Conservation (phyloP, 2,113 vertebrate species). For the Pseudorectes ferrugineus region DNA sequence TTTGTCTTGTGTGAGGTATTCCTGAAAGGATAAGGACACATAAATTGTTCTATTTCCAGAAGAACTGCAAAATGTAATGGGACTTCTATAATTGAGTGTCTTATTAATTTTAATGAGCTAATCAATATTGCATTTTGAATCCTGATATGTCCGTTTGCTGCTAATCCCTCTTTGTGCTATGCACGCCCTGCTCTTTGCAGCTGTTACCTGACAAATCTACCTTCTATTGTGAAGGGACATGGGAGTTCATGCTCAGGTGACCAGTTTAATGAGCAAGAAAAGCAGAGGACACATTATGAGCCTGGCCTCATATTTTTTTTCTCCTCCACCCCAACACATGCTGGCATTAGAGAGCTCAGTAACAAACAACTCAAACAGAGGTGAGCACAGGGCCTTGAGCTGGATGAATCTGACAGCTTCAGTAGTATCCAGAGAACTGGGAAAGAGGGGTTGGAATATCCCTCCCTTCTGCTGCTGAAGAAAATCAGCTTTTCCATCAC, state of each 20-base stretch:
- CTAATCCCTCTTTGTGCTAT: not conserved
- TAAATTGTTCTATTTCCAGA: not conserved
- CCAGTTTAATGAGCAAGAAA: not conserved
- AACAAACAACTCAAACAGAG: not conserved
- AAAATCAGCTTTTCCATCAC: not conserved
- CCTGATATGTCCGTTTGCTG: not conserved
- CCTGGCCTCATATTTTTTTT: not conserved
- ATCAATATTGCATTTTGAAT: slow-evolving; percentile 39
- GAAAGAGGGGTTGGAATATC: not conserved
- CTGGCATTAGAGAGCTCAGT: not conserved
- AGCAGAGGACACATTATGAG: not conserved
- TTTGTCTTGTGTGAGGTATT: not conserved
- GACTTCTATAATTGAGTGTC: not conserved
- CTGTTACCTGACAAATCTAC: not conserved
- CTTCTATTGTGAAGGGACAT: not conserved
- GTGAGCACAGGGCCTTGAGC: not conserved
- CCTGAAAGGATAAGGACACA: not conserved
- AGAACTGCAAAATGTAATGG: not conserved
- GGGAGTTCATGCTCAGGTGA: not conserved
- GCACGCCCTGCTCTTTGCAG: not conserved
- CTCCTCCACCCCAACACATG: fast-evolving
- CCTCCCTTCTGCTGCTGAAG: not conserved
- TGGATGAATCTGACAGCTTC: not conserved
- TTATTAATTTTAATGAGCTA: slow-evolving; percentile 46
- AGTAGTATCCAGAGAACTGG: fast-evolving